Base-by-base conservation (phyloP, 2,888 invertebrate species). In the Drosophila rubida region DNA sequence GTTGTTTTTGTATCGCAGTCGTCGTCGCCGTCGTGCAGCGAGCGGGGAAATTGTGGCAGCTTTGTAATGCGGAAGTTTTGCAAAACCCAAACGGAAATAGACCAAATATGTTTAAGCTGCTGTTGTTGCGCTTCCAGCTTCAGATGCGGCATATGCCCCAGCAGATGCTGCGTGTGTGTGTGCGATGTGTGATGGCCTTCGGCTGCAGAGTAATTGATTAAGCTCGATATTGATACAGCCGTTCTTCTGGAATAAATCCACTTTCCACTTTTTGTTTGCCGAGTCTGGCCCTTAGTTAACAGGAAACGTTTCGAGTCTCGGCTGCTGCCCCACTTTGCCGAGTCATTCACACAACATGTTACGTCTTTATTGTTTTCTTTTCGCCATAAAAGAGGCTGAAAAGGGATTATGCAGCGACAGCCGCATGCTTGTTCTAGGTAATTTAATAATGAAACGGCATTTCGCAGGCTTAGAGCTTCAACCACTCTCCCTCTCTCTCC, bases 31-130 rank as follows among this genome's bases (percentile, higher is more conserved):
- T 49, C 25, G 19, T 53, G 58, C 55, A 71, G 53, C 59, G 48
- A 41, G 58, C 53, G 62, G 82, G 76, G 74, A 85, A 87, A 79
- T 87, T 83, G 88, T 77, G 88, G 85, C 86, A 83, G 82, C 80
- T 87, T 85, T 85, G 82, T 82, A 82, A 85, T 85, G 85, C 82
- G 82, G 82, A 82, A 82, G 87, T 87, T 82, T 87, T 79, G 86
- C 76, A 76, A 83, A 83, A 87, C 86, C 88, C 71, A 85, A 83
- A 87, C 82, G 82, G 82, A 83, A 83, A 83, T 87, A 83, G 88
- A 82, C 78, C 86, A 87, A 83, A 83, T 83, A 87, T 82, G 82
- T 83, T 83, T 85, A 83, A 85, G 88, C 82, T 81, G 63, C 73
- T 63, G 62, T 48, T 59, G 50, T 32, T 77, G 74, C 49, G 41